Evolutionary conservation across 2,888 invertebrate genomes (phyloP).

Genomic region (Pammene aurita): DNA sequence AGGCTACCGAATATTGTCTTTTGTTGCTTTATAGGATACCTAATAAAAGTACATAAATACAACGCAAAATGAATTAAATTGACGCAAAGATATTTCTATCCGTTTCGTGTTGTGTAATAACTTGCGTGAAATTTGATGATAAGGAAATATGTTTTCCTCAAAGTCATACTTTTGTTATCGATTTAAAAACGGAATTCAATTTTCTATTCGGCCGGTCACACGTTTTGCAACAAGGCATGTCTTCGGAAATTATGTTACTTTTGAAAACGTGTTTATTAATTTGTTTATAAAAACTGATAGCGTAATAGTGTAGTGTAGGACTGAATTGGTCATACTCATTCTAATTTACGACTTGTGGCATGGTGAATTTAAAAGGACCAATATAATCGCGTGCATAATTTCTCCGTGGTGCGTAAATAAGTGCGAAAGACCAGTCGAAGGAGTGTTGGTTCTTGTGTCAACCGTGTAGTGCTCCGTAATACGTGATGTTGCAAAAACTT

Average conservation of each 20-base stretch:
- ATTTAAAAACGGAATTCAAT: slow-evolving; percentile 24
- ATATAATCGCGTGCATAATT: slow-evolving; percentile 74
- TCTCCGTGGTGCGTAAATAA: slow-evolving; percentile 61
- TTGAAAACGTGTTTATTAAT: slow-evolving; percentile 7
- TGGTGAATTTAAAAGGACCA: slow-evolving; percentile 60
- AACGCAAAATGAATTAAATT: neutral
- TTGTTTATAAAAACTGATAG: slow-evolving; percentile 22
- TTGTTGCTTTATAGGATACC: neutral
- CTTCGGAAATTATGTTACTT: neutral
- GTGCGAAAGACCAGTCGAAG: slow-evolving; percentile 50
- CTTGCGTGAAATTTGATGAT: slow-evolving; percentile 30
- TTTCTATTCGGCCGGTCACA: slow-evolving; percentile 10
- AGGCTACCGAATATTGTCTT: neutral
- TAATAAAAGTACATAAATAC: neutral
- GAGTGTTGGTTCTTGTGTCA: slow-evolving; percentile 56
- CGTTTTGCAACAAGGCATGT: slow-evolving; percentile 19
- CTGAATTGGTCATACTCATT: slow-evolving; percentile 19
- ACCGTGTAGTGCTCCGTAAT: slow-evolving; percentile 49
- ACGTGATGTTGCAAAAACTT: slow-evolving; percentile 36
- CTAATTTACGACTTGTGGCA: slow-evolving; percentile 51
- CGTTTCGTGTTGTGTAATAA: slow-evolving; percentile 33
- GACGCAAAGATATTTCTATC: slow-evolving; percentile 4
- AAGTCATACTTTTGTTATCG: slow-evolving; percentile 22
- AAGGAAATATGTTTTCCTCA: slow-evolving; percentile 32
- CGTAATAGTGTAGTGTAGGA: slow-evolving; percentile 18